Conservation (phyloP, 2,888 invertebrate genomes). For the Chloroclystis v-ata region DNA sequence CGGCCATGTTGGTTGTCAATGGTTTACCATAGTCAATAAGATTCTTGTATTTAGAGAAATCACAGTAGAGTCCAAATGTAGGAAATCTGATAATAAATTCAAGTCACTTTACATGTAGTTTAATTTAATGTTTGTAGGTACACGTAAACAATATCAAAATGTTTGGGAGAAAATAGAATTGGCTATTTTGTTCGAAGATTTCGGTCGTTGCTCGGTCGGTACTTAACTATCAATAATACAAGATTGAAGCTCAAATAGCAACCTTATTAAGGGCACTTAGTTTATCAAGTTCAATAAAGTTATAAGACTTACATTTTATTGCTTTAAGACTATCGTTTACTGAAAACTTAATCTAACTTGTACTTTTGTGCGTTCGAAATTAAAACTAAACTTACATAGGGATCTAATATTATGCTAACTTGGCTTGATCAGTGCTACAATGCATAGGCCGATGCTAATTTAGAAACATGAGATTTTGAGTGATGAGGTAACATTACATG, state of each 20-base stretch:
- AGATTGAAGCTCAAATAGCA: conserved; percentile 14
- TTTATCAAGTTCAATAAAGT: not conserved
- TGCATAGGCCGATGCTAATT: conserved; percentile 16
- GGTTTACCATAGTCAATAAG: too few relatives aligned
- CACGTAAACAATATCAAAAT: conserved; percentile 25
- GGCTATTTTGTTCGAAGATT: conserved; percentile 41
- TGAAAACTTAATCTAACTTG: conserved; percentile 62
- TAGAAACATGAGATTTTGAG: conserved; percentile 10
- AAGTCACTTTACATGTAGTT: not conserved
- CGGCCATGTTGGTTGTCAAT: not conserved
- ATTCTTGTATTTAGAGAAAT: not conserved
- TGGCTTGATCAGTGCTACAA: conserved; percentile 48
- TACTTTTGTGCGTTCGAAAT: conserved; percentile 57
- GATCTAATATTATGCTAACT: conserved; percentile 41
- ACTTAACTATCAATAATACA: conserved; percentile 22
- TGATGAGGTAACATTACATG: conserved; percentile 22
- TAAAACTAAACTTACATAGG: conserved; percentile 30
- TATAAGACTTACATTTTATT: too few relatives aligned
- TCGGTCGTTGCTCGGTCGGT: conserved; percentile 51
- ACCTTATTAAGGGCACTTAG: not conserved
- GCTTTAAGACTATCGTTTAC: conserved; percentile 9
- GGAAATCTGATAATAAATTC: not conserved
- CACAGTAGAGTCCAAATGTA: not conserved
- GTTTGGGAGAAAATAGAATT: conserved; percentile 12
- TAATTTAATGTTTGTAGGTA: not conserved